These are phyloP conservation scores for Urosaurus nigricauda DNA, from an alignment of 2,797 vertebrate genomes.

Conservation along the genomic window DNA sequence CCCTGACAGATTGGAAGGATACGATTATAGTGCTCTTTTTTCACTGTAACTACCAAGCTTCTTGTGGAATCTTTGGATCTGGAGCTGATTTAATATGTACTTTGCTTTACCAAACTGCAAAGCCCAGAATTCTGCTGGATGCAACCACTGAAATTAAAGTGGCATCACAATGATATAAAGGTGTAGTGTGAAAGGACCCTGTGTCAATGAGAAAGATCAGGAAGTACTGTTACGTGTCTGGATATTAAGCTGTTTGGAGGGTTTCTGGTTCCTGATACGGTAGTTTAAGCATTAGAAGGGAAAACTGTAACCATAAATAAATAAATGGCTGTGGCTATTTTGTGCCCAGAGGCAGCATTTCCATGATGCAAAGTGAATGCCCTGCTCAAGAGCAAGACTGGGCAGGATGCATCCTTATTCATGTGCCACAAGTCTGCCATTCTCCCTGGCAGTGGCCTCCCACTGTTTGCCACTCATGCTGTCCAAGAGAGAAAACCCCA, in stretches of 20 bases:
- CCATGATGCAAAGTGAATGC: background rate
- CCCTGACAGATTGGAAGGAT: no score
- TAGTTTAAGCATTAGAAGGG: background rate
- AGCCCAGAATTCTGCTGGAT: no score
- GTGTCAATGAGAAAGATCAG: background rate
- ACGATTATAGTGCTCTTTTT: no score
- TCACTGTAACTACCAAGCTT: no score
- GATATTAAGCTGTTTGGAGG: background rate
- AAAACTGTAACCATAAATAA: background rate
- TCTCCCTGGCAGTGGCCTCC: background rate
- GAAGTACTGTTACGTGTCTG: background rate
- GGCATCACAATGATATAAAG: no score
- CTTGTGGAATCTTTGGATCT: no score
- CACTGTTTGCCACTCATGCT: background rate
- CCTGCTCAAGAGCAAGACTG: background rate
- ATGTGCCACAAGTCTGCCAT: background rate
- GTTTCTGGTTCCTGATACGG: background rate
- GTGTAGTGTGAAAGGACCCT: background rate
- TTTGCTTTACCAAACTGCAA: no score
- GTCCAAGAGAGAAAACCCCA: background rate
- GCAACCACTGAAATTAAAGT: no score
- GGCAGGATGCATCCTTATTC: background rate
- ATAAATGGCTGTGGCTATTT: background rate
- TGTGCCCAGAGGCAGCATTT: background rate
- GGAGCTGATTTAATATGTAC: no score